Base-by-base conservation (phyloP, 2,797 vertebrate species). In the Smutsia temminckii region DNA sequence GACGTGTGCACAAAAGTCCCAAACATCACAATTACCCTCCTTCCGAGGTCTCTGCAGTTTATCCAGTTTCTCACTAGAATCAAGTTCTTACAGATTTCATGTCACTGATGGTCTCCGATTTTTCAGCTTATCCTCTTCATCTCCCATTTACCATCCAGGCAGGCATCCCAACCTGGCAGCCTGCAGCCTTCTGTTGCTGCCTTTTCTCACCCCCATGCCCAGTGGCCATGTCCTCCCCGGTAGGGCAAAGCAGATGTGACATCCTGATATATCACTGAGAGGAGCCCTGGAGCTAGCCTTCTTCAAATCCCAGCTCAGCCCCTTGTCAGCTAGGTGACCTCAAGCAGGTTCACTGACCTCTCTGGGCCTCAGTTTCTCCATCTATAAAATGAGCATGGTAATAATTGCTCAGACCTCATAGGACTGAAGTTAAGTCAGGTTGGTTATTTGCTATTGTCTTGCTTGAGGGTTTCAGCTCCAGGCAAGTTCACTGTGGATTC, bases 91-190 rank as follows among this genome's bases (percentile, higher is more conserved):
- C 27, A 49, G 12, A 64, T 27, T 40, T 81, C 21, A 1, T 61
- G 63, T 17, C 55, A 32, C 5, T 4, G 46, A 59, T 4, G 0
- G 2, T 18, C n/a, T 89, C 21, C 29, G 88, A 2, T 32, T 57
- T 59, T 6, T n/a, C 13, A 27, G 40, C 27, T 27, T 55, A 6
- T 34, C 25, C 23, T 46, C 51, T 61, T 77, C 17, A 0, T 5
- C 0, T 11, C 37, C 8, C 29, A 13, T 23, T 78, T 32, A 21
- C 23, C 5, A 8, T 78, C 32, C 34, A 29, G 0, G 0, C 17
- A 34, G 32, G 53, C 53, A 25, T 27, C 2, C 3, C 2, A 34
- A 17, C 75, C 72, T 85, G 72, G 66, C 78, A 57, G 49, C 37
- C 49, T 42, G 51, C 37, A 34, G 49, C 46, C 85, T 93, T 77